These are phyloP conservation scores for Macrobrachium nipponense DNA, from an alignment of 1,140 invertebrate genomes.

Conservation along the genomic window DNA sequence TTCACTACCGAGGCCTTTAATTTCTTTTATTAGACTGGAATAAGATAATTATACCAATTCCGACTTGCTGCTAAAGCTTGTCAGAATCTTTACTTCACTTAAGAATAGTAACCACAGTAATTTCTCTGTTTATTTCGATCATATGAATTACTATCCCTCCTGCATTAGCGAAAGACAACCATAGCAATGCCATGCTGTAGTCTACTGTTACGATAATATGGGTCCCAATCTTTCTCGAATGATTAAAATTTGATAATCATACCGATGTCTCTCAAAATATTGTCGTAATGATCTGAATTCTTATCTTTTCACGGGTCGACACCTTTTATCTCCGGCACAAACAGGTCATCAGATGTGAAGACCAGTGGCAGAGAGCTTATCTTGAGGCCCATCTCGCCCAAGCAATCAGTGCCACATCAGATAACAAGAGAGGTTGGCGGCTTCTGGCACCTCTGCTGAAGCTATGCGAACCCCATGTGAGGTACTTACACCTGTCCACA, in stretches of 20 bases:
- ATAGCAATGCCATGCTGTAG: too few relatives aligned
- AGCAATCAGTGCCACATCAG: conserved; percentile 13
- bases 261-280: background rate
- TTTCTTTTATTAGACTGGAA: too few relatives aligned
- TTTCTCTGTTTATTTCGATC: too few relatives aligned
- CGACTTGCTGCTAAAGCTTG: too few relatives aligned
- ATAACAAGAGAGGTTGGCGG: conserved; percentile 25
- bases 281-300: background rate
- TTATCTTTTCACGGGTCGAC: too few relatives aligned
- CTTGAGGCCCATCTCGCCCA: conserved; percentile 26
- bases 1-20: too few relatives aligned
- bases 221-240: background rate
- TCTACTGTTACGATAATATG: too few relatives aligned
- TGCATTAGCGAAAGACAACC: too few relatives aligned
- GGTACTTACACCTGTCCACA: background rate
- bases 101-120: too few relatives aligned
- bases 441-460: conserved; percentile 14
- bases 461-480: conserved; percentile 22
- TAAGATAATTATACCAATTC: too few relatives aligned
- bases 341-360: background rate
- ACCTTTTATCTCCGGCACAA: background rate
- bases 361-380: conserved; percentile 24
- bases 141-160: too few relatives aligned
- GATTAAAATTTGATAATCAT: background rate
- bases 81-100: too few relatives aligned